Evolutionary conservation across 1,140 invertebrate genomes (phyloP).

Genomic region (Leptinotarsa texana): DNA sequence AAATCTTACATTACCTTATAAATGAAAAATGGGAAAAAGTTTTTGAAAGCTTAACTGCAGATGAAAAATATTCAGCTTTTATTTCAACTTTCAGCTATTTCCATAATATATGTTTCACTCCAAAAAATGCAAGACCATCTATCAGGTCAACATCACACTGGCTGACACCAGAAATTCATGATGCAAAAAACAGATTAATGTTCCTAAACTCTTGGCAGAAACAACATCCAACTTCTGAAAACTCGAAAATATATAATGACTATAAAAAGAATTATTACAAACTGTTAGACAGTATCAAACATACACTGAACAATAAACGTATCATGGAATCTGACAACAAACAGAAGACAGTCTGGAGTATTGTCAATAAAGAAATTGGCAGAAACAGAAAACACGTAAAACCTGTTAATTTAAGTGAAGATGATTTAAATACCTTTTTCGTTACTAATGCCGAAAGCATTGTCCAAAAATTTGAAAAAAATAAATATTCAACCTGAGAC

Average conservation of each 20-base stretch:
- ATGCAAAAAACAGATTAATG: neutral
- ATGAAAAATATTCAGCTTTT: slow-evolving; percentile 5
- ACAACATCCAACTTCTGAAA: neutral
- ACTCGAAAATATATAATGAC: neutral
- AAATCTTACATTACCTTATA: neutral
- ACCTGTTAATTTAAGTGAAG: neutral
- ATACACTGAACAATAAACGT: neutral
- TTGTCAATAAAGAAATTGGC: slow-evolving; percentile 1
- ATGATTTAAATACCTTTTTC: slow-evolving; percentile 5
- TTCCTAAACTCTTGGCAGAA: neutral
- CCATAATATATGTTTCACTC: slow-evolving; percentile 4
- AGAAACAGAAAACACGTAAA: slow-evolving; percentile 1
- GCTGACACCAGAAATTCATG: neutral
- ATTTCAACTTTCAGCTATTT: neutral
- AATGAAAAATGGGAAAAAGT: neutral
- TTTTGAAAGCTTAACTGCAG: neutral
- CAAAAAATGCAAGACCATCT: slow-evolving; percentile 4
- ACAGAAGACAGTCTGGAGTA: neutral
- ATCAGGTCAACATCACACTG: neutral
- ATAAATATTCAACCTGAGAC: slow-evolving; percentile 1
- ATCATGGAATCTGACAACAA: neutral
- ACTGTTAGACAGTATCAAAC: neutral
- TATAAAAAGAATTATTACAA: neutral
- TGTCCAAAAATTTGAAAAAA: slow-evolving; percentile 5
- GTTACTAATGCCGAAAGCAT: slow-evolving; percentile 3